These are phyloP conservation scores for Parotocinclus haroldoi DNA, from an alignment of 2,797 vertebrate genomes.

Conservation along the genomic window DNA sequence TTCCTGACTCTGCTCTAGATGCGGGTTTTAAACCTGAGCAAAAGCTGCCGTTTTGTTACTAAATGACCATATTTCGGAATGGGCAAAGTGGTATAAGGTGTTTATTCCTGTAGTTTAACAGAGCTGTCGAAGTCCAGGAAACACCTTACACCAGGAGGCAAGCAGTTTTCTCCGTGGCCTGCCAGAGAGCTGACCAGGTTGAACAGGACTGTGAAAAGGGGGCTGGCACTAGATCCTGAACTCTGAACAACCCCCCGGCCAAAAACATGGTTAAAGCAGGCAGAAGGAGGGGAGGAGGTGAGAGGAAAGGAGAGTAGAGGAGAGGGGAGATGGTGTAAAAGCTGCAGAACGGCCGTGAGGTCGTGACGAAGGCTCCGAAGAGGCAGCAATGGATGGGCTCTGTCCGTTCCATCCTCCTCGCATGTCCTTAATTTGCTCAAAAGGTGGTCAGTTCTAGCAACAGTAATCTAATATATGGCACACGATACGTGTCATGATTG, in stretches of 20 bases:
- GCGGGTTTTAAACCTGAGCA: too few species aligned
- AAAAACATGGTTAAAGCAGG: slow-evolving; percentile 62
- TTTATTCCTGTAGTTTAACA: too few species aligned
- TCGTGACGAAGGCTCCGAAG: slow-evolving; percentile 35
- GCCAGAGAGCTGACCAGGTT: slow-evolving; percentile 29
- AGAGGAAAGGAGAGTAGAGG: slow-evolving; percentile 37
- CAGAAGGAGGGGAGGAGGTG: slow-evolving; percentile 62
- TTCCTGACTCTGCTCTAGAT: neutral
- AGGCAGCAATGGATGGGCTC: slow-evolving; percentile 39
- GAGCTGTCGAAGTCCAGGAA: too few species aligned
- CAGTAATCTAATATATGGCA: too few species aligned
- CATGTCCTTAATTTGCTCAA: neutral
- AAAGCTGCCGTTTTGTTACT: too few species aligned
- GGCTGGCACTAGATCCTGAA: slow-evolving; percentile 67
- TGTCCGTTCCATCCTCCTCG: slow-evolving; percentile 1
- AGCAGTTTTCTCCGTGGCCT: slow-evolving; percentile 28
- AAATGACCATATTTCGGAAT: too few species aligned
- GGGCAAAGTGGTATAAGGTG: too few species aligned
- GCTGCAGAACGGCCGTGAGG: slow-evolving; percentile 48
- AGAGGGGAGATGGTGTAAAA: slow-evolving; percentile 25
- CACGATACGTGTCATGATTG: too few species aligned
- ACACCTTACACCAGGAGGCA: too few species aligned
- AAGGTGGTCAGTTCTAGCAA: too few species aligned
- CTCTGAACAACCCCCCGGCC: slow-evolving; percentile 70
- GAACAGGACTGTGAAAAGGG: slow-evolving; percentile 58